phyloP scores from a whole-genome alignment of 2,113 vertebrate species.

The Monarcha castaneiventris region DNA sequence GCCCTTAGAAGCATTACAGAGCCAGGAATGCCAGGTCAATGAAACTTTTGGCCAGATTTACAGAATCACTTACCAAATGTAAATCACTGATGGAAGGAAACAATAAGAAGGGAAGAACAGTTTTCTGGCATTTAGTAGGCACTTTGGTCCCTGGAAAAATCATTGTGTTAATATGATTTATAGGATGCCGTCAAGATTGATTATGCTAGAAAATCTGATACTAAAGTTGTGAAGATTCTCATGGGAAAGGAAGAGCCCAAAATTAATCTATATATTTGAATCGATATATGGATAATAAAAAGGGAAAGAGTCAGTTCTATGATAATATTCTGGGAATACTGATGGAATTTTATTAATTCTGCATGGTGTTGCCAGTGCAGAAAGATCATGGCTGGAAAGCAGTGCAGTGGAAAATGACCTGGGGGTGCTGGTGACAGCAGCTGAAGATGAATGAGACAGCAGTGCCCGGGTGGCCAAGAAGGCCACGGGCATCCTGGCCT shows the following conservation, averaged over 20 bases:
- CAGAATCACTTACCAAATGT: background rate
- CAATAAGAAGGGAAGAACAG: background rate
- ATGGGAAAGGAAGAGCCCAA: background rate
- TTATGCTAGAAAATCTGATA: background rate
- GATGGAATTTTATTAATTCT: background rate
- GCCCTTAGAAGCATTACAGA: background rate
- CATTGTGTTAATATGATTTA: background rate
- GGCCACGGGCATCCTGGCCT: accelerated
- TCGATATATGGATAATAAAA: background rate
- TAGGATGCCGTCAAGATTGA: background rate
- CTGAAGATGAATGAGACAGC: background rate
- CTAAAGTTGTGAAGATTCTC: background rate
- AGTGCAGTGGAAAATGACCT: background rate
- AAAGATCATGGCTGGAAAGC: background rate
- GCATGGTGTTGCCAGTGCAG: background rate
- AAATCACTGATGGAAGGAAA: background rate
- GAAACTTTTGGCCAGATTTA: background rate
- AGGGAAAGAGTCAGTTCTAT: background rate
- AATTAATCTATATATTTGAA: background rate
- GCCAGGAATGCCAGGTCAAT: background rate
- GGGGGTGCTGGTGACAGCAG: background rate
- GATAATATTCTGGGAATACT: background rate
- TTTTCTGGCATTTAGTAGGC: background rate
- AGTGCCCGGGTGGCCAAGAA: background rate
- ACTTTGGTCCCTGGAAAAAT: background rate